These are phyloP conservation scores for Protodeltote pygarga DNA, from an alignment of 2,888 invertebrate genomes.

Conservation along the genomic window DNA sequence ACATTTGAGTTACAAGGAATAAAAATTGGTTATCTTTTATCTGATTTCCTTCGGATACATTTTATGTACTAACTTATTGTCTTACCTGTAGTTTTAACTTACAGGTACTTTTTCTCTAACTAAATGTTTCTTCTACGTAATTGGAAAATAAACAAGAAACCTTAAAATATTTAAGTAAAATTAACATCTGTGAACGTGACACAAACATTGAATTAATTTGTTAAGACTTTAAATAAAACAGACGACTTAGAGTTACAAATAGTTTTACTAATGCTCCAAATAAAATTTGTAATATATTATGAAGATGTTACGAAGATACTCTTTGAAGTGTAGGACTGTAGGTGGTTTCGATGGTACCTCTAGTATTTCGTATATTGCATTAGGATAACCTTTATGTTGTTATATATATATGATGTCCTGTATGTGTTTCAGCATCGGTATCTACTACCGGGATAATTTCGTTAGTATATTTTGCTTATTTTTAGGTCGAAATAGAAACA, in stretches of 20 bases:
- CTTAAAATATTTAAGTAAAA: constrained; percentile 14
- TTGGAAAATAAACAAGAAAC: constrained; percentile 5
- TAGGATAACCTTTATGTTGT: constrained; percentile 1
- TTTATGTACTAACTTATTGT: too few species aligned
- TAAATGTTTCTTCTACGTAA: constrained; percentile 5
- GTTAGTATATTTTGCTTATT: too few species aligned
- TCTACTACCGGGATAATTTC: not conserved
- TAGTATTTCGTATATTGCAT: constrained; percentile 3
- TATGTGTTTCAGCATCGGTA: not conserved
- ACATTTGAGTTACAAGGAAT: constrained; percentile 2
- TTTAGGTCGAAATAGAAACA: too few species aligned
- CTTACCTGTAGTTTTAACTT: too few species aligned
- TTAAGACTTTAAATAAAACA: constrained; percentile 37
- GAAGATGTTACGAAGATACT: constrained; percentile 34
- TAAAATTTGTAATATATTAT: constrained; percentile 46
- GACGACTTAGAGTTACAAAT: constrained; percentile 32
- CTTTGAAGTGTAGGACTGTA: constrained; percentile 27
- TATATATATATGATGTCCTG: constrained; percentile 17
- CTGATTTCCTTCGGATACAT: not conserved
- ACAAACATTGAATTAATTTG: constrained; percentile 34
- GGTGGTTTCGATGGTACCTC: not conserved
- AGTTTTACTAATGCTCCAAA: constrained; percentile 38
- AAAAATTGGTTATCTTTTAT: not conserved
- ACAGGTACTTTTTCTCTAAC: too few species aligned
- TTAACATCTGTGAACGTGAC: constrained; percentile 16